These are phyloP conservation scores for Apoda limacodes DNA, from an alignment of 2,888 invertebrate genomes.

Conservation along the genomic window DNA sequence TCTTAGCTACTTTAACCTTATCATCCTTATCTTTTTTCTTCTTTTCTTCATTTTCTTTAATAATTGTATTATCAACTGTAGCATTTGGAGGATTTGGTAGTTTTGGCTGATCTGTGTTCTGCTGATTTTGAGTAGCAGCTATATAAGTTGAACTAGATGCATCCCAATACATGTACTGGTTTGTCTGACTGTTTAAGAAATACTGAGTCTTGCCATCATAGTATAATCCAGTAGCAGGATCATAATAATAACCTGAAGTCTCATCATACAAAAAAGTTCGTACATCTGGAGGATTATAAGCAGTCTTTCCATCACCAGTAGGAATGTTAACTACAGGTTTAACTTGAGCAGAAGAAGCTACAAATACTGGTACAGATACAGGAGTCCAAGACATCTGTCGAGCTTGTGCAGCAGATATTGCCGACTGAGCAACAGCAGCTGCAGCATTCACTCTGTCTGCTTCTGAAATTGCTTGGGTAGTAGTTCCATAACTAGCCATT, in stretches of 20 bases:
- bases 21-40: slow-evolving; percentile 87
- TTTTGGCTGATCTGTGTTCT: slow-evolving; percentile 46
- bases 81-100: slow-evolving; percentile 35
- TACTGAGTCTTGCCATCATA: slow-evolving; percentile 97
- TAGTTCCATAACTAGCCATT: slow-evolving; percentile 68
- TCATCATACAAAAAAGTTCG: slow-evolving; percentile 94
- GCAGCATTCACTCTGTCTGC: slow-evolving; percentile 85
- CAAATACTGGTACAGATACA: slow-evolving; percentile 63
- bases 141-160: slow-evolving; percentile 74
- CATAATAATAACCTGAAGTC: slow-evolving; percentile 96
- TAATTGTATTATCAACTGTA: slow-evolving; percentile 39
- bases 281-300: slow-evolving; percentile 85
- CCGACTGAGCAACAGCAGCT: slow-evolving; percentile 90
- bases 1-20: slow-evolving; percentile 97
- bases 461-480: slow-evolving; percentile 76
- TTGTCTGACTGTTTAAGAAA: slow-evolving; percentile 93
- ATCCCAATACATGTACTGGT: slow-evolving; percentile 97
- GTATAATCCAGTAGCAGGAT: slow-evolving; percentile 91
- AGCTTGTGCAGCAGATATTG: slow-evolving; percentile 73
- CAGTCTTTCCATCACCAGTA: slow-evolving; percentile 74
- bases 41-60: slow-evolving; percentile 62
- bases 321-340: slow-evolving; percentile 57
- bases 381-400: slow-evolving; percentile 61
- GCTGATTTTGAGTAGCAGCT: slow-evolving; percentile 51
- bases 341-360: slow-evolving; percentile 46